Percentiles rank a stretch among this genome's conserved stretches.
Evolutionary conservation across 2,113 vertebrate genomes (phyloP).

Genomic region (Gopherus evgoodei): DNA sequence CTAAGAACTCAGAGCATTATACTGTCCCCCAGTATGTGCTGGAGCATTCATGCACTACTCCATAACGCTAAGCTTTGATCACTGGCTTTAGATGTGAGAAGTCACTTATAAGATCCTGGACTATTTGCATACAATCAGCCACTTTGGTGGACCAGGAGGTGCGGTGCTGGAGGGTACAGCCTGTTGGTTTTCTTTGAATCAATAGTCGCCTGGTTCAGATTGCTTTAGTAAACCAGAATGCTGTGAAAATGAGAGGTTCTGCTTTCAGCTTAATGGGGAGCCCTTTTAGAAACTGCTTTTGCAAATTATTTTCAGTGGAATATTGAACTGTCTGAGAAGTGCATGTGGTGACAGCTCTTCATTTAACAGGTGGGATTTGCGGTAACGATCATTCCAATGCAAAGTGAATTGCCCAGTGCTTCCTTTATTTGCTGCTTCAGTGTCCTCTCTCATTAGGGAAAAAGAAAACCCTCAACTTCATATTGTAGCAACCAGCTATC

Average conservation of each 20-base stretch:
- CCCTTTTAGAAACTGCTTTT: neutral
- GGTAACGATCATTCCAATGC: neutral
- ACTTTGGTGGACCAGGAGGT: neutral
- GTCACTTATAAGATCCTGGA: neutral
- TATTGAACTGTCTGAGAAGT: neutral
- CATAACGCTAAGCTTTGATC: neutral
- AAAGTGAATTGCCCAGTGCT: neutral
- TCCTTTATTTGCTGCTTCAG: neutral
- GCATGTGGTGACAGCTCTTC: neutral
- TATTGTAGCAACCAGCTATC: neutral
- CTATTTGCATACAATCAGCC: conserved; percentile 3
- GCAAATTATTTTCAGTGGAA: neutral
- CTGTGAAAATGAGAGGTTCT: neutral
- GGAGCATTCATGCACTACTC: neutral
- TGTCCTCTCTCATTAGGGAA: neutral
- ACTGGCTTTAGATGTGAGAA: neutral
- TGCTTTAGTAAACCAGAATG: neutral
- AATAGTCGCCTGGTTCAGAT: neutral
- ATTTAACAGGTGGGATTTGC: neutral
- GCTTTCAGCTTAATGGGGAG: neutral
- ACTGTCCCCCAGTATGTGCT: neutral
- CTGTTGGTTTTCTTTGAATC: neutral
- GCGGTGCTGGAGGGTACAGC: neutral
- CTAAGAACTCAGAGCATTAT: neutral
- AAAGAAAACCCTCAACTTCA: neutral